Evolutionary conservation across 1,140 invertebrate genomes (phyloP).

Genomic region (Platyscapa corneri): DNA sequence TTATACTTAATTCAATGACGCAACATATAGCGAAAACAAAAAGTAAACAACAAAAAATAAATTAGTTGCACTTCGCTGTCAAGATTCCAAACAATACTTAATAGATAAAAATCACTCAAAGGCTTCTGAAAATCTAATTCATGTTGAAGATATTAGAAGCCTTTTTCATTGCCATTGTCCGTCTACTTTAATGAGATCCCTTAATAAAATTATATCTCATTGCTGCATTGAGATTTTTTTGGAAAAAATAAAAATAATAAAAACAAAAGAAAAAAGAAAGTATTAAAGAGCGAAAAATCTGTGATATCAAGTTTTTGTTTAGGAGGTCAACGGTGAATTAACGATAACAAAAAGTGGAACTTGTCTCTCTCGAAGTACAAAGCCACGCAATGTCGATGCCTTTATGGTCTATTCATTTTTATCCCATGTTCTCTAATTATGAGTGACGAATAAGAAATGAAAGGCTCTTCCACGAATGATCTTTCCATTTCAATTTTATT

Average conservation of each 20-base stretch:
- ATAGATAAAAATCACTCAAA: conserved; percentile 35
- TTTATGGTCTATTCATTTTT: neutral
- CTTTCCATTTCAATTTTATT: neutral
- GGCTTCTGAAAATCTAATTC: conserved; percentile 31
- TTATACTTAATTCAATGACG: neutral
- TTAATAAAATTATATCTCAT: conserved; percentile 28
- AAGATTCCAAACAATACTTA: neutral
- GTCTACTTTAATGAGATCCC: neutral
- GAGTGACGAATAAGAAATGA: neutral
- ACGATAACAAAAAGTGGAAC: conserved; percentile 39
- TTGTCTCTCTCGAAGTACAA: conserved; percentile 24
- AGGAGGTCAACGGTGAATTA: neutral
- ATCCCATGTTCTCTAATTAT: neutral
- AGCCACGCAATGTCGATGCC: conserved; percentile 14
- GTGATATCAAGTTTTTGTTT: conserved; percentile 12
- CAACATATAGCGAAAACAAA: neutral
- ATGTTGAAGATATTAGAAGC: conserved; percentile 12
- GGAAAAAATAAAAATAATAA: neutral
- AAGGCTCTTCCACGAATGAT: neutral
- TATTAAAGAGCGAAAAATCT: neutral
- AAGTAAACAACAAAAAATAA: conserved; percentile 10
- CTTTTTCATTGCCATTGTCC: conserved; percentile 13
- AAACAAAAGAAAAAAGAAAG: neutral
- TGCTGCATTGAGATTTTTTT: neutral
- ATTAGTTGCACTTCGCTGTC: neutral